These are phyloP conservation scores for Artemisiospiza belli DNA, from an alignment of 2,113 vertebrate species.

Conservation along the genomic window DNA sequence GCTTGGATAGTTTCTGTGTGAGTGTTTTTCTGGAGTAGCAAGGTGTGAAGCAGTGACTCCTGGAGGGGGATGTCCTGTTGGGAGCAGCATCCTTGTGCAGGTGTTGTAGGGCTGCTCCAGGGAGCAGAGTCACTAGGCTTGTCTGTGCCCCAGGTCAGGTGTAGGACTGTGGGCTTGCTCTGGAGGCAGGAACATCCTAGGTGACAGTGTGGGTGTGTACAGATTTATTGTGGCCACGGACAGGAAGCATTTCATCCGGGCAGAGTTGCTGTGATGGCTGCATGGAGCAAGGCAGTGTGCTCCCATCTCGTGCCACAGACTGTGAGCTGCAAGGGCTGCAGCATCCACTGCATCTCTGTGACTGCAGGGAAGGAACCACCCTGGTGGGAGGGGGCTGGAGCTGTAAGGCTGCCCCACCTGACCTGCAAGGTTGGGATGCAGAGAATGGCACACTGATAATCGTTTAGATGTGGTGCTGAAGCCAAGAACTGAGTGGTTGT, in stretches of 20 bases:
- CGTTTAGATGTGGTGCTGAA: not conserved
- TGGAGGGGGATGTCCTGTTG: fast-evolving
- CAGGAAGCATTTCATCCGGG: not conserved
- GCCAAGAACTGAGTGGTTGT: not conserved
- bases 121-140: not conserved
- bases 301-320: too few relatives aligned
- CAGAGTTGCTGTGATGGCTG: not conserved
- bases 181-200: not conserved
- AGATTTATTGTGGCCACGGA: not conserved
- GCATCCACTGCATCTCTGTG: too few relatives aligned
- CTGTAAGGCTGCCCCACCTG: not conserved
- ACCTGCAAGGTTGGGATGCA: not conserved
- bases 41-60: not conserved
- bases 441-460: too few relatives aligned
- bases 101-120: not conserved
- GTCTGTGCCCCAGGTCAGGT: not conserved
- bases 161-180: not conserved
- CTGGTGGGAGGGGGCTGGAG: not conserved
- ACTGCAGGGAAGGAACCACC: not conserved
- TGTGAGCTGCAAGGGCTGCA: too few relatives aligned
- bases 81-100: not conserved
- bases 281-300: too few relatives aligned
- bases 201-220: not conserved
- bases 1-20: not conserved
- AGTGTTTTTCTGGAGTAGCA: not conserved